Conservation (phyloP, 2,113 vertebrate genomes). For the Acanthochromis polyacanthus region DNA sequence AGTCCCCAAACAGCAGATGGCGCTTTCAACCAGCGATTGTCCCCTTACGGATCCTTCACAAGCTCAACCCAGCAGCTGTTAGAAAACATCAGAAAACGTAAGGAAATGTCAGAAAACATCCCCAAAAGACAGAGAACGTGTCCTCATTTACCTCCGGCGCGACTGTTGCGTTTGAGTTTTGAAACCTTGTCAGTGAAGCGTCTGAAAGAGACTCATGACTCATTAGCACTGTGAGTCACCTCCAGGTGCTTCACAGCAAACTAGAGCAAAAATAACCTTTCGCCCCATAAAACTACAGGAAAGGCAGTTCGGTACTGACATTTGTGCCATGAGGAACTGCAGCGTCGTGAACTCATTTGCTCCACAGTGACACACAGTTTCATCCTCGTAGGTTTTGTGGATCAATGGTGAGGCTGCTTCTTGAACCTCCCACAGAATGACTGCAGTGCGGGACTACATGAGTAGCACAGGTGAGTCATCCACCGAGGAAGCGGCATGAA, state of each 20-base stretch:
- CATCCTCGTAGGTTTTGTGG: not conserved
- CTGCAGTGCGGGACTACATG: not conserved
- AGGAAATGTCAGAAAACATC: too few relatives aligned
- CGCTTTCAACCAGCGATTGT: constrained; percentile 33
- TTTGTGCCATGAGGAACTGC: not conserved
- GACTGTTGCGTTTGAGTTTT: not conserved
- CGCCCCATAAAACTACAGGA: not conserved
- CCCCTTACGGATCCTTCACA: not conserved
- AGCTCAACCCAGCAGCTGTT: too few relatives aligned
- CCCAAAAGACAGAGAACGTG: not conserved
- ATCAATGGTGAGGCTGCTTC: not conserved
- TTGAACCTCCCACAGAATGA: not conserved
- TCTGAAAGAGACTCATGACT: constrained; percentile 4
- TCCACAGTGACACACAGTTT: constrained; percentile 33
- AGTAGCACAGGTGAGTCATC: constrained; percentile 16
- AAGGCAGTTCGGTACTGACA: not conserved
- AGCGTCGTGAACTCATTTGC: not conserved
- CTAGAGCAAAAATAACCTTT: not conserved
- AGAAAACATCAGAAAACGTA: too few relatives aligned
- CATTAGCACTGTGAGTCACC: constrained; percentile 41
- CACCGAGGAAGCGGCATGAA: not conserved
- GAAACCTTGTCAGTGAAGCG: not conserved
- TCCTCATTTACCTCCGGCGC: not conserved
- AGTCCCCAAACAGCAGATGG: constrained; percentile 52
- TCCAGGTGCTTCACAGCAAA: not conserved